Evolutionary conservation across 2,113 vertebrate species (phyloP).

Genomic region (Diadophis punctatus): DNA sequence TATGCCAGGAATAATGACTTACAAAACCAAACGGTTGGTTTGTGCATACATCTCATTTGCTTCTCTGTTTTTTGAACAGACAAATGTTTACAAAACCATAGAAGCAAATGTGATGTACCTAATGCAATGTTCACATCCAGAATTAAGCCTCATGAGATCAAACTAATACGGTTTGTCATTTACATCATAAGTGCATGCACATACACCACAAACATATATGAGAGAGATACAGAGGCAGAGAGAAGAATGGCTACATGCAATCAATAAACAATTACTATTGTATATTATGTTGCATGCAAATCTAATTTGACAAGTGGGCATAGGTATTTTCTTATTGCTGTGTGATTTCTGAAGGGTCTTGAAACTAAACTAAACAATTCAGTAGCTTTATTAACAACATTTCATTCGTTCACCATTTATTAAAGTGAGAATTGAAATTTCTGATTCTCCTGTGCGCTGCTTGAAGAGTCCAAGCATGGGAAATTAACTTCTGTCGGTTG

Average conservation of each 20-base stretch:
- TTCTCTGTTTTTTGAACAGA: background rate
- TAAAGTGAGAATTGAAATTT: slow-evolving; percentile 7
- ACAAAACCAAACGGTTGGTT: background rate
- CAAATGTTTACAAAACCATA: background rate
- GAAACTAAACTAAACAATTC: slow-evolving; percentile 32
- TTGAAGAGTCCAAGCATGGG: too few species aligned
- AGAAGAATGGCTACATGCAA: background rate
- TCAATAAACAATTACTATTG: background rate
- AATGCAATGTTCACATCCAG: background rate
- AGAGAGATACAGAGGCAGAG: background rate
- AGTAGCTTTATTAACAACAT: slow-evolving; percentile 44
- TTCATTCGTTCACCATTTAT: slow-evolving; percentile 36
- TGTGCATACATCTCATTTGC: background rate
- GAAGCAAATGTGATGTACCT: background rate
- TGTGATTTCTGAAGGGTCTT: slow-evolving; percentile 47
- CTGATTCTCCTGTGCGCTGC: background rate
- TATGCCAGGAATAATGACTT: background rate
- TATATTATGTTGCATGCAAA: background rate
- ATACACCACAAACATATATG: background rate
- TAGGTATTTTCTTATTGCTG: slow-evolving; percentile 36
- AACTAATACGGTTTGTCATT: background rate
- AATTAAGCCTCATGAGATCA: background rate
- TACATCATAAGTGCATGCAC: background rate
- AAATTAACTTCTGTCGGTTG: too few species aligned
- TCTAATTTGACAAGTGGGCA: background rate